Conservation (phyloP, 2,888 invertebrate genomes). For the Sinodicranocentrus sp. region DNA sequence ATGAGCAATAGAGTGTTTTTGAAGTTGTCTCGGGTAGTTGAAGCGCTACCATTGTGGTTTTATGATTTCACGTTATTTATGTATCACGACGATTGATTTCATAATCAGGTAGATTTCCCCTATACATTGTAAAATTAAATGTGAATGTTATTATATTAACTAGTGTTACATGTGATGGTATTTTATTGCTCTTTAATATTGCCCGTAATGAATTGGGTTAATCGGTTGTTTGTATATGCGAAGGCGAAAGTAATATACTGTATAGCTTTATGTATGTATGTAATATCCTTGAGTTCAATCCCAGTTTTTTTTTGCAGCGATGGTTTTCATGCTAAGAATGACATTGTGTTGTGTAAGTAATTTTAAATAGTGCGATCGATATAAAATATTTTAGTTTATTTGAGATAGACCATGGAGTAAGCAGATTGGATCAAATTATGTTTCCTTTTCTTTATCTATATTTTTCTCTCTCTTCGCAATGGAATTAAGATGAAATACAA, state of each 20-base stretch:
- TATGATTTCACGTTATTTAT: slow-evolving; percentile 63
- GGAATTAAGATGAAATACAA: slow-evolving; percentile 54
- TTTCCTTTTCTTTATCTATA: slow-evolving; percentile 4
- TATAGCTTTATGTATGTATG: neutral
- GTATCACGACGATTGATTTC: slow-evolving; percentile 65
- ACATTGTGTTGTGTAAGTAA: slow-evolving; percentile 16
- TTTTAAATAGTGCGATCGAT: slow-evolving; percentile 24
- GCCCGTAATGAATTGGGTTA: slow-evolving; percentile 15
- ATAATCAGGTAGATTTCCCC: slow-evolving; percentile 26
- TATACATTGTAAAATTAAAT: slow-evolving; percentile 4
- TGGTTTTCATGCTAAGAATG: slow-evolving; percentile 5
- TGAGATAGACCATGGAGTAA: slow-evolving; percentile 32
- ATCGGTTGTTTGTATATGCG: neutral
- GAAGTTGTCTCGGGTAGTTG: slow-evolving; percentile 20
- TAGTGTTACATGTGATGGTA: slow-evolving; percentile 7
- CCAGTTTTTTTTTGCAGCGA: slow-evolving; percentile 24
- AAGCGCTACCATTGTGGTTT: slow-evolving; percentile 23
- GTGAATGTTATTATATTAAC: neutral
- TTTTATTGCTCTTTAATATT: slow-evolving; percentile 18
- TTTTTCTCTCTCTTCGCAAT: slow-evolving; percentile 54
- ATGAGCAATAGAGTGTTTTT: too few relatives aligned
- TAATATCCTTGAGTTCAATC: slow-evolving; percentile 36
- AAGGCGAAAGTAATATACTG: slow-evolving; percentile 10
- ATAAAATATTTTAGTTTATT: slow-evolving; percentile 23
- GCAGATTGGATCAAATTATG: slow-evolving; percentile 33